Conservation (phyloP, 2,797 vertebrate genomes). For the Heliangelus exortis region DNA sequence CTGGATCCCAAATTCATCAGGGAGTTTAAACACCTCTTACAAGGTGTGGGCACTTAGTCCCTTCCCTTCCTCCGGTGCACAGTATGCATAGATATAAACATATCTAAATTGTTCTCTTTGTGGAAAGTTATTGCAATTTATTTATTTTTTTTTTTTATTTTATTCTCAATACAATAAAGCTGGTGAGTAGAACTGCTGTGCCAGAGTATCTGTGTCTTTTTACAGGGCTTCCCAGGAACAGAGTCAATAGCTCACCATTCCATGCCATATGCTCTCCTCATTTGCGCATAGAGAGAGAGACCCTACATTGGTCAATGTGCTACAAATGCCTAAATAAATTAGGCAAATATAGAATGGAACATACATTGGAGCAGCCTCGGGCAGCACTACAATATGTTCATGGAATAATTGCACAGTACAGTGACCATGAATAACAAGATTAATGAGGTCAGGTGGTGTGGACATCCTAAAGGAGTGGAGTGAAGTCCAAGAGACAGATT, state of each 20-base stretch:
- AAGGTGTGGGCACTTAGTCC: neutral
- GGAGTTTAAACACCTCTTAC: neutral
- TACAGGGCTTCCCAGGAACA: neutral
- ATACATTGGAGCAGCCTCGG: conserved; percentile 41
- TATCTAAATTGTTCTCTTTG: neutral
- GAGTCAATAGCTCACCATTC: conserved; percentile 15
- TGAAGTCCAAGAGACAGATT: neutral
- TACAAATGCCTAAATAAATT: conserved; percentile 65
- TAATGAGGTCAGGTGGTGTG: conserved; percentile 56
- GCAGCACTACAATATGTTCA: conserved; percentile 66
- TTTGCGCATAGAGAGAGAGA: conserved; percentile 3
- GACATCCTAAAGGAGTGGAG: conserved; percentile 6
- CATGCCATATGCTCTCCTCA: conserved; percentile 25
- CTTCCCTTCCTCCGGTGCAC: neutral
- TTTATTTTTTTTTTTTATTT: neutral
- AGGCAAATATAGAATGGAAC: conserved; percentile 49
- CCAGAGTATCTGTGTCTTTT: neutral
- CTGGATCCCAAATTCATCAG: neutral
- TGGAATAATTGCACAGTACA: conserved; percentile 63
- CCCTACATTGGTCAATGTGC: conserved; percentile 35
- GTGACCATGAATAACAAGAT: conserved; percentile 54
- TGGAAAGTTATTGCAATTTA: neutral
- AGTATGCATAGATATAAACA: neutral
- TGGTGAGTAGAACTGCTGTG: neutral
- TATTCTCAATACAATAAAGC: neutral